phyloP scores from a whole-genome alignment of 2,113 vertebrate genomes.

The Albula glossodonta region DNA sequence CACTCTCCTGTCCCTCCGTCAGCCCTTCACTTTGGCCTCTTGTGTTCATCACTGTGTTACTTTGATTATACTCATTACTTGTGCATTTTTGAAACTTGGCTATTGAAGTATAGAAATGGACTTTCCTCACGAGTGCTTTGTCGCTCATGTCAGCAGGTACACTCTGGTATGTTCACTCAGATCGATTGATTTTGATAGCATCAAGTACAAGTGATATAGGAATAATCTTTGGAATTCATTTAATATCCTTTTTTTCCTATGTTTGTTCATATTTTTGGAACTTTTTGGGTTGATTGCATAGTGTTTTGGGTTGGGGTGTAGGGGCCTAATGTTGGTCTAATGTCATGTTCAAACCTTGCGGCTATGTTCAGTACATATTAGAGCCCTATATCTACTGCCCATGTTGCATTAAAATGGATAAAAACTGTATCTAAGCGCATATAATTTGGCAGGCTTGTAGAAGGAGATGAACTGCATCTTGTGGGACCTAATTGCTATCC shows the following conservation, averaged over 20 bases:
- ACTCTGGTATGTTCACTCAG: neutral
- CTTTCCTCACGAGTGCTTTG: no score
- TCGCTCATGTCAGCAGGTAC: no score
- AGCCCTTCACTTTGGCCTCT: neutral
- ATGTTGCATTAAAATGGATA: no score
- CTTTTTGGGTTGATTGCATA: neutral
- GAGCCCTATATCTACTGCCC: no score
- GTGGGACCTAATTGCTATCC: neutral
- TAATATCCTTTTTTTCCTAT: neutral
- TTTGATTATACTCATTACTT: no score
- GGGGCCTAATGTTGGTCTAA: no score
- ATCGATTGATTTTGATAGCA: neutral
- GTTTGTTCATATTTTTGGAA: neutral
- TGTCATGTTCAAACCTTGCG: no score
- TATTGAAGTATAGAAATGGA: no score
- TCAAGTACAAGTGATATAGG: neutral
- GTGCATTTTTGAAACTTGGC: no score
- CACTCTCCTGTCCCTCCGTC: neutral
- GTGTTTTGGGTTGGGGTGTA: neutral
- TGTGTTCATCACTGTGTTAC: no score
- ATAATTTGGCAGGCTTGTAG: neutral
- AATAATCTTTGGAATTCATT: neutral
- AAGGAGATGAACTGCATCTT: neutral
- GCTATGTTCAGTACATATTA: no score
- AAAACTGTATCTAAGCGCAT: neutral